Evolutionary conservation across 2,797 vertebrate genomes (phyloP).

Genomic region (Chaetodon trifasciatus): DNA sequence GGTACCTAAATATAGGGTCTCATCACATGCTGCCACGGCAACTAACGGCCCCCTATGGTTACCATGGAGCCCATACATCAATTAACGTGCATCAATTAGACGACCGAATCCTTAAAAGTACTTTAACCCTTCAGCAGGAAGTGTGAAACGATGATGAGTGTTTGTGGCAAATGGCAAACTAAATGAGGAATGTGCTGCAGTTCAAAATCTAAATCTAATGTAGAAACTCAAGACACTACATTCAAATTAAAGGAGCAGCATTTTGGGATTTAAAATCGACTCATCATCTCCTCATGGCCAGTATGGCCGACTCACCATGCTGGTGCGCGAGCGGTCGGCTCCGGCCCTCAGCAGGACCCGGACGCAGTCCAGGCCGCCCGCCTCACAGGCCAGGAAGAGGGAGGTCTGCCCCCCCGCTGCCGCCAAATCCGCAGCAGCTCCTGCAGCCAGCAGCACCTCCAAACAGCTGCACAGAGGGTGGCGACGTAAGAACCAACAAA

Average conservation of each 20-base stretch:
- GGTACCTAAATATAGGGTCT: slow-evolving; percentile 64
- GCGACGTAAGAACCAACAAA: background rate
- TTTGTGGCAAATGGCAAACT: too few species aligned
- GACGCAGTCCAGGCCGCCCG: slow-evolving; percentile 88
- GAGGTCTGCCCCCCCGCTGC: slow-evolving; percentile 90
- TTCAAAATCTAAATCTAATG: background rate
- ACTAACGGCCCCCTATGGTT: slow-evolving; percentile 56
- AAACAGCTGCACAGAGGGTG: slow-evolving; percentile 85
- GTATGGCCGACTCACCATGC: slow-evolving; percentile 78
- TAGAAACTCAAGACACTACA: background rate
- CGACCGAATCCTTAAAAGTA: background rate
- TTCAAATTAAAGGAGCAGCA: background rate
- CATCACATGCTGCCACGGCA: slow-evolving; percentile 51
- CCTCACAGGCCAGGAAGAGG: slow-evolving; percentile 91
- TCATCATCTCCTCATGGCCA: too few species aligned
- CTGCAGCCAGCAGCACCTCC: slow-evolving; percentile 89
- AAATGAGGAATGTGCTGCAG: too few species aligned
- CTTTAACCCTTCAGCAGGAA: background rate
- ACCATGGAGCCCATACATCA: slow-evolving; percentile 62
- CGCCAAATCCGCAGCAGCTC: slow-evolving; percentile 88
- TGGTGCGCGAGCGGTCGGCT: slow-evolving; percentile 87
- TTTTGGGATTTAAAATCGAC: too few species aligned
- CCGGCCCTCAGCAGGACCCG: slow-evolving; percentile 88
- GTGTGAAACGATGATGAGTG: slow-evolving; percentile 20
- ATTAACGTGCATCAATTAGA: background rate